These are phyloP conservation scores for Chloropsis cyanopogon DNA, from an alignment of 2,113 vertebrate genomes.

Conservation along the genomic window DNA sequence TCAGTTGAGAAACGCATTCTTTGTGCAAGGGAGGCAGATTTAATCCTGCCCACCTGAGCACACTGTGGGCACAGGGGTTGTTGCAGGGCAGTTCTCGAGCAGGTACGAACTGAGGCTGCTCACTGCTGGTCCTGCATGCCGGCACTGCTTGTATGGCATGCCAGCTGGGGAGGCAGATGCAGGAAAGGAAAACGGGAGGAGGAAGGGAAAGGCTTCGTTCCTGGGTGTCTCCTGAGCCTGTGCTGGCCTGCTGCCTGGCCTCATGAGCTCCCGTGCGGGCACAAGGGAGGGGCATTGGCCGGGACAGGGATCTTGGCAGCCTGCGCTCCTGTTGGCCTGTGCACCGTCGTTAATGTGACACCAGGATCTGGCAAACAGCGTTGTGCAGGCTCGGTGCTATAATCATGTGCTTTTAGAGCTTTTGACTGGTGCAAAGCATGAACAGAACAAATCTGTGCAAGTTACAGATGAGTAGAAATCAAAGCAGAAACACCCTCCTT, in stretches of 20 bases:
- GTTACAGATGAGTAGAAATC: background rate
- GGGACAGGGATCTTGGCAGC: background rate
- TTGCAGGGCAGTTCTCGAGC: background rate
- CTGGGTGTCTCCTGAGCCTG: background rate
- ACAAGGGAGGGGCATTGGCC: background rate
- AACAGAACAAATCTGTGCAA: background rate
- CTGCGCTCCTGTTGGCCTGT: background rate
- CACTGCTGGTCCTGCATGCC: rapidly evolving
- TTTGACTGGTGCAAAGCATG: background rate
- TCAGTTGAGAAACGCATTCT: background rate
- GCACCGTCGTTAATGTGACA: background rate
- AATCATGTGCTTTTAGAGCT: background rate
- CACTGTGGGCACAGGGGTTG: rapidly evolving
- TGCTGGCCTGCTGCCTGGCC: background rate
- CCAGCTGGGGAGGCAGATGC: background rate
- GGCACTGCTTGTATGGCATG: background rate
- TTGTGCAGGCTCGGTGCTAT: background rate
- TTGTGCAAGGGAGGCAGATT: background rate
- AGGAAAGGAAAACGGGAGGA: background rate
- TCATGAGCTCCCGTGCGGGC: rapidly evolving
- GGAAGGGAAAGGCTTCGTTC: background rate
- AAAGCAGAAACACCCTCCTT: background rate
- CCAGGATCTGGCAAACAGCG: background rate
- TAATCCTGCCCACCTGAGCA: background rate
- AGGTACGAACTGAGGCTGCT: background rate